Base-by-base conservation (phyloP, 23 tunicate species). In the Diplosoma virens region DNA sequence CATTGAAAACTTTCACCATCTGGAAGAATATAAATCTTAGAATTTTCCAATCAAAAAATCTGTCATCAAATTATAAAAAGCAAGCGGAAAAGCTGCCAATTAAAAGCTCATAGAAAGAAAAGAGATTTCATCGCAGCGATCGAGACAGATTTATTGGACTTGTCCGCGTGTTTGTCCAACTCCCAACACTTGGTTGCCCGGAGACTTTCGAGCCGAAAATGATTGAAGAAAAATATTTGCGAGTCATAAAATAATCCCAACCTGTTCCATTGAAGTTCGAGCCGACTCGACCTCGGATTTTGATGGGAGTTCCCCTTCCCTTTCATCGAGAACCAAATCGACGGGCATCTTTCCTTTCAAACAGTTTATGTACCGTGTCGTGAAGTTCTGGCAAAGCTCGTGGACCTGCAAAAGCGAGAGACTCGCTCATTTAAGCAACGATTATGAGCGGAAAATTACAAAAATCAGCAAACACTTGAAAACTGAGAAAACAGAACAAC, bases 331-430 rank as follows among this genome's bases (percentile, higher is more conserved):
- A 27, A 95, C 99, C 28, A 85, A 48, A 58, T 95, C 99, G 20
- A 95, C 86, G 18, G 99, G 99, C 99, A 95, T 95, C 73, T 95
- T 95, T 7, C 99, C 99, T 47, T 95, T 95, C 41, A 95, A 82
- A 79, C 99, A 95, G 73, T 89, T 84, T 33, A 95, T 95, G 50
- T 95, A 95, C 16, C 99, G 86, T 3, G 90, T 75, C 18, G 99
- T 95, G 58, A 95, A 95, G 75, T 95, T 95, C 70, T 80, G 87
- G 52, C 99, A 95, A 20, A 95, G 71, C 50, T 95, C 99, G 78
- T 95, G 99, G 35, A 95, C 99, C 99, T 95, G 28, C 1, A 67
- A 52, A 35, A 67, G 18, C 16, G 52, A n/a, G n/a, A n/a, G n/a
- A n/a, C n/a, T 45, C 52, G 52, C 52, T 45, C 11, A 16, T 45